Base-by-base conservation (phyloP, 2,888 invertebrate species). In the Sacculina carcini region DNA sequence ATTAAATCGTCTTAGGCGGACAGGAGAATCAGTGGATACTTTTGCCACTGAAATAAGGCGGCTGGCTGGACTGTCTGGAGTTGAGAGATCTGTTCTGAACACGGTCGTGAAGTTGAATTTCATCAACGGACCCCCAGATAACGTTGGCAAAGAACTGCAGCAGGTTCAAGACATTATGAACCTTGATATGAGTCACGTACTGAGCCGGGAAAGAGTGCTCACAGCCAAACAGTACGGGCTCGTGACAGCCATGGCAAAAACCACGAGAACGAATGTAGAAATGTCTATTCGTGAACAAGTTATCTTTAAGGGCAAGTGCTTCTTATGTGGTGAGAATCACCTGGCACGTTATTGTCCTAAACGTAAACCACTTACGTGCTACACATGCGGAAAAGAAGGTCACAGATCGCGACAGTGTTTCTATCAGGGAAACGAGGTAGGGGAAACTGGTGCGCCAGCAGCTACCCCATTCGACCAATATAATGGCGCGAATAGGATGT, bases 11-110 rank as follows among this genome's bases (percentile, higher is more conserved):
- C 9, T 24, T 19, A 39, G 28, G 40, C 42, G 50, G 50, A 39
- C 19, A 14, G 50, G 50, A 40, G 24, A 39, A n/a, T 44, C 29
- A 5, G 51, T 51, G 21, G 51, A 51, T 31, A 42, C 42, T 2
- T 40, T 14, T 26, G 50, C 40, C 5, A 50, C 10, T 5, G 50
- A 50, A 26, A 29, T 49, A n/a, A 5, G 38, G 51, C 12, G 21
- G 6, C 44, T 51, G 21, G 51, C 42, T 31, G 42, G 31, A 32
- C 39, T 51, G n/a, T 31, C 51, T 19, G 44, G 32, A 34, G 39
- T 39, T n/a, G 32, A 40, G 9, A 44, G 34, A 2, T n/a, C n/a
- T n/a, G 31, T 32, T 24, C 14, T 51, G 21, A 36, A 51, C 9
- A 32, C 7, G 12, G 26, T 32, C 5, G 46, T 46, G 24, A 51